phyloP scores from a whole-genome alignment of 2,797 vertebrate genomes.

The Sebastes goodei region DNA sequence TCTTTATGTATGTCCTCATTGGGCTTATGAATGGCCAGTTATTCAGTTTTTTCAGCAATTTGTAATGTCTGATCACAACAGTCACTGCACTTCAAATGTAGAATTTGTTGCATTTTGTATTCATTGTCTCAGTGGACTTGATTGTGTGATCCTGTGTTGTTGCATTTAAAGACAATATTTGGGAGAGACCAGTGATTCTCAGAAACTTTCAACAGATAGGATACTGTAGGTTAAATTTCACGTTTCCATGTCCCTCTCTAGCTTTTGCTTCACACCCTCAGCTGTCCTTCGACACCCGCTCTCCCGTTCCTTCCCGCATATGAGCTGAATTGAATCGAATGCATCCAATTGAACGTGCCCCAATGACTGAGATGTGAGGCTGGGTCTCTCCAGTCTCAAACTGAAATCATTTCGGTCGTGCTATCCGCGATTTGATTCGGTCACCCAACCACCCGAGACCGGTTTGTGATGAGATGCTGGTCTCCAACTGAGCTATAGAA shows the following conservation, averaged over 20 bases:
- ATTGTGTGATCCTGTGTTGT: background rate
- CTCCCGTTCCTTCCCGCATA: slow-evolving; percentile 29
- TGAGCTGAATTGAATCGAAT: slow-evolving; percentile 66
- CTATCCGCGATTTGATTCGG: slow-evolving; percentile 72
- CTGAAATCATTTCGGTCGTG: slow-evolving; percentile 70
- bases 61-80: background rate
- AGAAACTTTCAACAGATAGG: background rate
- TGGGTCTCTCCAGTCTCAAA: slow-evolving; percentile 55
- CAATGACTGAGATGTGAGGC: slow-evolving; percentile 57
- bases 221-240: background rate
- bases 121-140: background rate
- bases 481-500: slow-evolving; percentile 76
- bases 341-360: slow-evolving; percentile 65
- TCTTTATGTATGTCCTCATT: background rate
- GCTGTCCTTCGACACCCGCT: slow-evolving; percentile 1
- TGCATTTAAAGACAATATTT: background rate
- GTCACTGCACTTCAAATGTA: background rate
- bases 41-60: background rate
- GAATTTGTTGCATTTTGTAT: background rate
- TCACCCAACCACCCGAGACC: slow-evolving; percentile 73
- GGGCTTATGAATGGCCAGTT: background rate
- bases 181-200: background rate
- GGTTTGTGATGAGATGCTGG: slow-evolving; percentile 77
- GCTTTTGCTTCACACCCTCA: slow-evolving; percentile 32
- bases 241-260: background rate